Evolutionary conservation across 1,140 invertebrate genomes (phyloP), one percentile per base, ranked within the genome.

Genomic region (Chlorops oryzae): DNA sequence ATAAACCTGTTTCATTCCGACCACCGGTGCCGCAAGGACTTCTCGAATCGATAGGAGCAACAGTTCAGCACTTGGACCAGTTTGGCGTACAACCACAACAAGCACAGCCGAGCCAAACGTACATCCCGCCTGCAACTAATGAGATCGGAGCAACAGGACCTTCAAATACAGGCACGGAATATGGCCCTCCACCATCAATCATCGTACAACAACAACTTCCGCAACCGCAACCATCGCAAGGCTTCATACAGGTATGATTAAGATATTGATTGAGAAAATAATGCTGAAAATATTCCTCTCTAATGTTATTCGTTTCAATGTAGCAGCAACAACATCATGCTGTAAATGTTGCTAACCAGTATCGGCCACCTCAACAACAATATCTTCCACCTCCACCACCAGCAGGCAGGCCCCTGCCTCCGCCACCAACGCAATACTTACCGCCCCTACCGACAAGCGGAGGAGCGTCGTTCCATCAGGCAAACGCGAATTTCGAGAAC

Each of bases 11-110:
- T 6, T 79, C 82, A 57, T 87, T 86, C 60, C 77, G 83, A 44
- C 82, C 86, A 23, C 78, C 81, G 1, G 80, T 87, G 2, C 85
- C 86, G 3, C 72, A 73, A 40, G 83, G 82, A 2, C 59, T 88
- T 2, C 67, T 85, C 2, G 75, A 83, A 54, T 78, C 81, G 13
- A 82, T 82, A 47, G 81, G 76, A 51, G 79, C 73, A 60, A 75
- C 61, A 17, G 77, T 77, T 1, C 75, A 75, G 43, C 76, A 80
- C n/a, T 77, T 70, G 44, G 66, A 70, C 51, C 55, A 63, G 24
- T 70, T 66, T 5, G 68, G 68, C 3, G 62, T 66, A 10, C 70
- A 71, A 48, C 62, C 65, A 6, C 46, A 32, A 0, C 70, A 74
- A 43, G 64, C 72, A 55, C 74, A 77, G 0, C 72, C 73, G 4